phyloP scores from a whole-genome alignment of 1,140 invertebrate genomes.

The Anoplolepis gracilipes region DNA sequence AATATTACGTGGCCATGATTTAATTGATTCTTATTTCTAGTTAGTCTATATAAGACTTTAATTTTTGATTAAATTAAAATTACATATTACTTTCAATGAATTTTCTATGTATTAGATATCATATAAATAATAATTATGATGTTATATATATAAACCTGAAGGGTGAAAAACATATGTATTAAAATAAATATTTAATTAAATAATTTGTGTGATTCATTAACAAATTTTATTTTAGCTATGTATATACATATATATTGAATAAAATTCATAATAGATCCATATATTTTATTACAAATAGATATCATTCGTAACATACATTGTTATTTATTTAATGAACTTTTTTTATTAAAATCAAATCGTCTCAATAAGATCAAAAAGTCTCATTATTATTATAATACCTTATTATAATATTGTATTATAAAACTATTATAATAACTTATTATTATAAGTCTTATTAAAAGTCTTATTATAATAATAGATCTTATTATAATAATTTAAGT shows the following conservation, averaged over 20 bases:
- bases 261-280: background rate
- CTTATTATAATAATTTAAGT: too few species aligned
- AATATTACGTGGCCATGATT: background rate
- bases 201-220: too few species aligned
- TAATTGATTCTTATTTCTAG: too few species aligned
- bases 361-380: background rate
- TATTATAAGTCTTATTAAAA: too few species aligned
- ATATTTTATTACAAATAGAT: background rate
- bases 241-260: background rate
- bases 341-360: too few species aligned
- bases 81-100: background rate
- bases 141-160: too few species aligned
- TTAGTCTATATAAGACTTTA: too few species aligned
- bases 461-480: too few species aligned
- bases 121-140: background rate
- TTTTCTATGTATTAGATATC: background rate
- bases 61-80: background rate
- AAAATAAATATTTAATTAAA: background rate
- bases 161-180: background rate
- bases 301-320: background rate
- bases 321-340: background rate
- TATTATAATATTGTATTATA: too few species aligned
- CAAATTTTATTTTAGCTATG: too few species aligned
- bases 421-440: too few species aligned
- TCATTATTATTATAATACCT: background rate